Evolutionary conservation across 2,113 vertebrate species (phyloP).

Genomic region (Emydocephalus ijimae): DNA sequence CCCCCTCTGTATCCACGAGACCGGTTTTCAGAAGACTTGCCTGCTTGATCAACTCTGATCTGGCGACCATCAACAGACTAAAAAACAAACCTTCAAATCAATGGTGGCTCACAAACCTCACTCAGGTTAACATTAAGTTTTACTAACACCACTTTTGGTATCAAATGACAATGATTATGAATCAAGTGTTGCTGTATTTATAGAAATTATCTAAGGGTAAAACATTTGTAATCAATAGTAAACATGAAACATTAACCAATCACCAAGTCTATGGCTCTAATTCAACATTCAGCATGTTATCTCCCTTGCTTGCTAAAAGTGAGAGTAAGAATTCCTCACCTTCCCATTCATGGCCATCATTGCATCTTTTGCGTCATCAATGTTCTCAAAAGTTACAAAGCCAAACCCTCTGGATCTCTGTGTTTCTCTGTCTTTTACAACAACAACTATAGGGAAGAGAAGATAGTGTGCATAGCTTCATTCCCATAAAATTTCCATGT

Average conservation of each 20-base stretch:
- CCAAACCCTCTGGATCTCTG: constrained; percentile 92
- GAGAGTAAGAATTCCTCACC: constrained; percentile 64
- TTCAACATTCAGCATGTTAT: no score
- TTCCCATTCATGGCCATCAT: constrained; percentile 97
- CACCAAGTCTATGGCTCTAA: background rate
- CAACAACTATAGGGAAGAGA: constrained; percentile 75
- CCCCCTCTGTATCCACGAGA: constrained; percentile 79
- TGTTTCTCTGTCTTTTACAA: constrained; percentile 94
- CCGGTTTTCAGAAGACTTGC: constrained; percentile 82
- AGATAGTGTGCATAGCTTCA: rapidly evolving
- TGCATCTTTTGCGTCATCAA: constrained; percentile 93
- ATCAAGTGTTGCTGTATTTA: background rate
- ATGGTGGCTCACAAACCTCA: background rate
- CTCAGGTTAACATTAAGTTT: background rate
- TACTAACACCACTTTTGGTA: background rate
- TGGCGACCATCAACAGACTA: constrained; percentile 90
- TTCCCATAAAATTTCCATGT: background rate
- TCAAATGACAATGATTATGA: background rate
- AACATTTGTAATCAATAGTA: background rate
- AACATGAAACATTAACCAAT: background rate
- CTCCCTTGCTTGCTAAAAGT: background rate
- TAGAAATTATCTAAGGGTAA: background rate
- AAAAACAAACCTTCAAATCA: rapidly evolving
- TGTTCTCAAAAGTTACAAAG: constrained; percentile 94
- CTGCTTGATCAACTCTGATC: constrained; percentile 94